phyloP scores from a whole-genome alignment of 2,797 vertebrate genomes.

The Rhinella marina region DNA sequence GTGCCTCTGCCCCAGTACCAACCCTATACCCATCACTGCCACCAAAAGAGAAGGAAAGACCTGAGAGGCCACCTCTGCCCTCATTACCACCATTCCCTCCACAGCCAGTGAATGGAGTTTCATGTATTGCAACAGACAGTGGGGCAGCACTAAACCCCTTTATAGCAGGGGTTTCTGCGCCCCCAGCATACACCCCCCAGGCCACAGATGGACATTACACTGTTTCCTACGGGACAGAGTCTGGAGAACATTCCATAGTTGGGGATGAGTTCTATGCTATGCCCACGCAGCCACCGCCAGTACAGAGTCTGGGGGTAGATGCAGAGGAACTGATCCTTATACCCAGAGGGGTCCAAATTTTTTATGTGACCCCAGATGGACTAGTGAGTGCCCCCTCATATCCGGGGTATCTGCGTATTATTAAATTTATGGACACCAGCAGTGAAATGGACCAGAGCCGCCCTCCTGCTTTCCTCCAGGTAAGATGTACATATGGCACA shows the following conservation, averaged over 20 bases:
- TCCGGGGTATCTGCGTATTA: constrained; percentile 92
- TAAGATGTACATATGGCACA: constrained; percentile 66
- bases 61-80: constrained; percentile 73
- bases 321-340: constrained; percentile 90
- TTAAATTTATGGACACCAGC: constrained; percentile 85
- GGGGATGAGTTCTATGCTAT: constrained; percentile 86
- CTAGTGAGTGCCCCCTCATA: constrained; percentile 96
- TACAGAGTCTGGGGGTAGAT: constrained; percentile 84
- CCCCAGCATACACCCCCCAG: constrained; percentile 90
- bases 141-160: constrained; percentile 70
- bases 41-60: constrained; percentile 74
- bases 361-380: constrained; percentile 93
- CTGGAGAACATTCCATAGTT: constrained; percentile 87
- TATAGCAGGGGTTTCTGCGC: constrained; percentile 77
- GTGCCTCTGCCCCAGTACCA: constrained; percentile 63
- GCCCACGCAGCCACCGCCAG: constrained; percentile 78
- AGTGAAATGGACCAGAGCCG: constrained; percentile 75
- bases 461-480: constrained; percentile 95
- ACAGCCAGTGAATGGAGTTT: constrained; percentile 64
- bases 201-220: constrained; percentile 90
- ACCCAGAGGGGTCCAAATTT: constrained; percentile 93
- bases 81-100: constrained; percentile 55
- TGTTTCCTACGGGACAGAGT: constrained; percentile 90
- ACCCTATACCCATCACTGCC: constrained; percentile 82
- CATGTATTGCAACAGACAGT: constrained; percentile 16